phyloP scores from a whole-genome alignment of 2,113 vertebrate species.

The Saguinus midas region DNA sequence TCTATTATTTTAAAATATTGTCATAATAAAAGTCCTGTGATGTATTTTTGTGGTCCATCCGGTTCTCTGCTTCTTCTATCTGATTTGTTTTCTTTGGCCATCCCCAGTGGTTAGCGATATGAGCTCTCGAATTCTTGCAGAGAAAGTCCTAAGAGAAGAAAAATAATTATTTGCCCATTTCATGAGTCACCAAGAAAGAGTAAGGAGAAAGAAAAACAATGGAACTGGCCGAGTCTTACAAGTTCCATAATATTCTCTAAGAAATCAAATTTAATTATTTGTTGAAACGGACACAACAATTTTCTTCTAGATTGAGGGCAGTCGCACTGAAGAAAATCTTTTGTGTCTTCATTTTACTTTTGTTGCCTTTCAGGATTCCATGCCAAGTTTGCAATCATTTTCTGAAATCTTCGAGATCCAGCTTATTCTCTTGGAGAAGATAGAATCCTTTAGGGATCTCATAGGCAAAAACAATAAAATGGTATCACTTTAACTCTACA shows the following conservation, averaged over 20 bases:
- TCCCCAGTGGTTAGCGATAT: background rate
- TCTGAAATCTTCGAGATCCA: slow-evolving; percentile 32
- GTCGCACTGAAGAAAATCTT: background rate
- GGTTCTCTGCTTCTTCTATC: background rate
- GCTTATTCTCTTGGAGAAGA: slow-evolving; percentile 31
- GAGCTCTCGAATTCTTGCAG: background rate
- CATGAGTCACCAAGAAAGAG: background rate
- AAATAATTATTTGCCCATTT: slow-evolving; percentile 22
- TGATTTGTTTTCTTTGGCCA: slow-evolving; percentile 50
- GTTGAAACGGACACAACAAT: background rate
- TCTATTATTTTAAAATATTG: slow-evolving; percentile 64
- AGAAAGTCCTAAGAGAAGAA: background rate
- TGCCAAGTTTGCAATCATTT: slow-evolving; percentile 14
- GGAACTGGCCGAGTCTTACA: background rate
- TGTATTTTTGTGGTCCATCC: background rate
- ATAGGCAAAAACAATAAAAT: slow-evolving; percentile 32
- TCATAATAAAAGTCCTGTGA: slow-evolving; percentile 38
- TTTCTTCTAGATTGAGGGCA: background rate
- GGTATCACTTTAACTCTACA: background rate
- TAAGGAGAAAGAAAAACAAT: slow-evolving; percentile 24
- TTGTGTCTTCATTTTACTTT: slow-evolving; percentile 52
- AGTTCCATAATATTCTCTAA: slow-evolving; percentile 24
- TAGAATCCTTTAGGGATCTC: background rate
- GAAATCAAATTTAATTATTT: slow-evolving; percentile 28
- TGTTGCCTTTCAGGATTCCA: slow-evolving; percentile 30